Percentiles rank a stretch among this genome's conserved stretches.
Conservation (phyloP, 2,888 invertebrate genomes). For the Linyphia triangularis region DNA sequence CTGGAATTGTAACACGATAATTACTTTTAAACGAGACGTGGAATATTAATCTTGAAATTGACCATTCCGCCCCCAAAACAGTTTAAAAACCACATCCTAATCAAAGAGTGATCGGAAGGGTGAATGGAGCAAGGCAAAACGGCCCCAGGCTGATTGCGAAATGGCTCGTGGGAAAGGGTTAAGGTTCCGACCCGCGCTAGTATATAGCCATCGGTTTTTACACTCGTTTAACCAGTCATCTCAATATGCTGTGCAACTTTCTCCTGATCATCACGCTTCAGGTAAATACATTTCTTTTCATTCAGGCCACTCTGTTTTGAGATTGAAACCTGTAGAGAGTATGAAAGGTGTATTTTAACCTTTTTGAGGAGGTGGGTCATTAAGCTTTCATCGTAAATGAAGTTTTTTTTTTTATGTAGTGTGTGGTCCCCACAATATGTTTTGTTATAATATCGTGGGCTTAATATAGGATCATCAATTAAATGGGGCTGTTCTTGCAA, state of each 20-base stretch:
- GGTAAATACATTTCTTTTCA: constrained; percentile 34
- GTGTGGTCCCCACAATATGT: too few species aligned
- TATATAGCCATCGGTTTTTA: constrained; percentile 54
- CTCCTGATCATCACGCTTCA: constrained; percentile 48
- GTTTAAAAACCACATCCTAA: not conserved
- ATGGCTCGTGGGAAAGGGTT: constrained; percentile 58
- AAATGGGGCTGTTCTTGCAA: too few species aligned
- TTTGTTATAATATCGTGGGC: too few species aligned
- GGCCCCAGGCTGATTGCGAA: constrained; percentile 26
- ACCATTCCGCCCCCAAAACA: not conserved
- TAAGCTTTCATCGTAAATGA: not conserved
- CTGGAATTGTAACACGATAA: not conserved
- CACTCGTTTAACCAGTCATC: constrained; percentile 53
- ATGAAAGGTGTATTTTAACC: not conserved
- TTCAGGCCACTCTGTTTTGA: not conserved
- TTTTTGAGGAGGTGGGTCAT: not conserved
- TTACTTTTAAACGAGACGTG: not conserved
- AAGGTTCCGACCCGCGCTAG: constrained; percentile 49
- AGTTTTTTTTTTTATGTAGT: not conserved
- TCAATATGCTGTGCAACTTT: constrained; percentile 50
- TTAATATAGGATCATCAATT: too few species aligned
- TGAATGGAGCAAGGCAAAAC: constrained; percentile 15
- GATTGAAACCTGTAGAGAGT: not conserved
- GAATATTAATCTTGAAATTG: not conserved
- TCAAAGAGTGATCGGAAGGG: not conserved